A percentile compares a stretch with the other conserved stretches of the same genome.
phyloP scores from a whole-genome alignment of 2,113 vertebrate species.

The Alethe diademata region DNA sequence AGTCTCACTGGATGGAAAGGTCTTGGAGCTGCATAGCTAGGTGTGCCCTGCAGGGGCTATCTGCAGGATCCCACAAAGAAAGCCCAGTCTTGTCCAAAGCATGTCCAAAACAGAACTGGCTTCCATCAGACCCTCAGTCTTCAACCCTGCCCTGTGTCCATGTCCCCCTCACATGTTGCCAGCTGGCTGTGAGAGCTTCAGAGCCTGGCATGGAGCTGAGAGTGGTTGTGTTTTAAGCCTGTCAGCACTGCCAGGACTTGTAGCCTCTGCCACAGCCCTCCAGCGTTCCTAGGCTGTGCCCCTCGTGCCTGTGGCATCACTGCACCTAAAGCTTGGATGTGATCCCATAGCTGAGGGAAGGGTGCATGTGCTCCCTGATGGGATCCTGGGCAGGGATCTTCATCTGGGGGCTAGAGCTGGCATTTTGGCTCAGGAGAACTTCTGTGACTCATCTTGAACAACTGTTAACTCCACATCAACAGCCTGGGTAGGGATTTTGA shows the following conservation, averaged over 20 bases:
- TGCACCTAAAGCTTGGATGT: background rate
- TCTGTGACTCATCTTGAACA: background rate
- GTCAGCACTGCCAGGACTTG: background rate
- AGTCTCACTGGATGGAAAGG: background rate
- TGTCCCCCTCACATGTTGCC: background rate
- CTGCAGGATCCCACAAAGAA: background rate
- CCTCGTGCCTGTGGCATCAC: fast-evolving
- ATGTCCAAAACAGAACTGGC: background rate
- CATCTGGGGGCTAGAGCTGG: background rate
- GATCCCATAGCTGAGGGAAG: background rate
- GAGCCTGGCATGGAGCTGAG: background rate
- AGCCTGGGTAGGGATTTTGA: background rate
- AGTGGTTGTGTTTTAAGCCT: background rate
- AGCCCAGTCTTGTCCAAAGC: background rate
- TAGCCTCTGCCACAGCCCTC: background rate
- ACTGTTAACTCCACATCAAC: background rate
- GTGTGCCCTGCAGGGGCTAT: background rate
- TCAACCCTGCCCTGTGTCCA: background rate
- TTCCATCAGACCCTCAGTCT: background rate
- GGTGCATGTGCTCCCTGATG: background rate
- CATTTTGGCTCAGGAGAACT: background rate
- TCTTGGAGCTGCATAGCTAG: background rate
- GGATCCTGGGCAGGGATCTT: background rate
- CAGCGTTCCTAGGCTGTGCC: background rate
- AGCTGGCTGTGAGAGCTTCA: background rate